Evolutionary conservation across 2,113 vertebrate genomes (phyloP).

Genomic region (Thomomys bottae): DNA sequence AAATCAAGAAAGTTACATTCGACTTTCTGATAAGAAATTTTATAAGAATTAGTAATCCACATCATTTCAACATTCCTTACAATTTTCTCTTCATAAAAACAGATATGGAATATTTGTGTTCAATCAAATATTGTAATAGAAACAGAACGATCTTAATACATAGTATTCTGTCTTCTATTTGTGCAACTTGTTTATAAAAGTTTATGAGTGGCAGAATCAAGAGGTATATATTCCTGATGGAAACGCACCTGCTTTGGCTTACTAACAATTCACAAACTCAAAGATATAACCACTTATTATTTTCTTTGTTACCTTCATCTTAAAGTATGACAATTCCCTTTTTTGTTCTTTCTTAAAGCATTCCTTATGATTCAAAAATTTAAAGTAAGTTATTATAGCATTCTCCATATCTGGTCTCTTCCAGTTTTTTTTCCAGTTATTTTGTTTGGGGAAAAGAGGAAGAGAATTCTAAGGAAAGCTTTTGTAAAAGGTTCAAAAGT

Average conservation of each 20-base stretch:
- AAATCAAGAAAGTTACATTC: constrained; percentile 31
- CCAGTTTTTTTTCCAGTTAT: constrained; percentile 72
- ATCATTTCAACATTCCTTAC: constrained; percentile 44
- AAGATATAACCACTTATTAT: constrained; percentile 49
- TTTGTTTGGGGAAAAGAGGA: constrained; percentile 72
- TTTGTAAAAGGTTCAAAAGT: constrained; percentile 85
- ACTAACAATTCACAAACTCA: constrained; percentile 59
- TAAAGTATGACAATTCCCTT: constrained; percentile 56
- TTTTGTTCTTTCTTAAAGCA: constrained; percentile 40
- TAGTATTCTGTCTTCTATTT: constrained; percentile 26
- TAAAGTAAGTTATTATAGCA: constrained; percentile 74
- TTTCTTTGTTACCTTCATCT: constrained; percentile 69
- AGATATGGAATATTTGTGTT: constrained; percentile 38
- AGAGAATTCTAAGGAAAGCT: constrained; percentile 82
- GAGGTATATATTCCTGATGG: constrained; percentile 24
- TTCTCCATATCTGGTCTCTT: constrained; percentile 73
- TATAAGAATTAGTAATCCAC: constrained; percentile 32
- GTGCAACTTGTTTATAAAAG: constrained; percentile 57
- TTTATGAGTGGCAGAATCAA: constrained; percentile 62
- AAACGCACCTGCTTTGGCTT: constrained; percentile 43
- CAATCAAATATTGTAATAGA: constrained; percentile 3
- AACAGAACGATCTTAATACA: background rate
- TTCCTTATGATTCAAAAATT: constrained; percentile 77
- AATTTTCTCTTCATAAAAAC: constrained; percentile 45
- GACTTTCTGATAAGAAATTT: constrained; percentile 26